Evolutionary conservation across 2,797 vertebrate genomes (phyloP).

Genomic region (Enteromius unitaeniatus): DNA sequence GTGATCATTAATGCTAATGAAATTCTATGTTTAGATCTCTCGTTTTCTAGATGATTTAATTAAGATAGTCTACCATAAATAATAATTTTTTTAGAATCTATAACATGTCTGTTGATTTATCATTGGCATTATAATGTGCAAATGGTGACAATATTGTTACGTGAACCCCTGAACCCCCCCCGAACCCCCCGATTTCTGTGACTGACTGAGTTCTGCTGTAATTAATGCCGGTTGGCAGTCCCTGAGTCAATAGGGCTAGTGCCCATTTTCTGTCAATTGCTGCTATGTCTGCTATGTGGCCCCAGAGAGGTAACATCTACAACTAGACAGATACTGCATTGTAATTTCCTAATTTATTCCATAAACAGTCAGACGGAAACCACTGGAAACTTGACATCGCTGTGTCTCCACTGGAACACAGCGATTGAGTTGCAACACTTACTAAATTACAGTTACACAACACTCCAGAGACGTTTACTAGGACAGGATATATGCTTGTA

Average conservation of each 20-base stretch:
- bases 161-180: neutral
- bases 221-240: constrained; percentile 32
- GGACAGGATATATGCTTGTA: neutral
- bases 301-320: constrained; percentile 12
- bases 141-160: constrained; percentile 4
- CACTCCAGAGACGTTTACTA: neutral
- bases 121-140: neutral
- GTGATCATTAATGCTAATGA: constrained; percentile 58
- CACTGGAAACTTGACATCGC: constrained; percentile 17
- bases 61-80: constrained; percentile 32
- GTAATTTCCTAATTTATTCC: constrained; percentile 28
- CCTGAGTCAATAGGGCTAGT: neutral
- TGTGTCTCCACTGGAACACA: neutral
- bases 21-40: constrained; percentile 31
- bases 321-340: constrained; percentile 9
- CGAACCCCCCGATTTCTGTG: constrained; percentile 4
- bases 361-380: constrained; percentile 15
- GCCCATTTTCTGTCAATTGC: constrained; percentile 38
- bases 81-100: constrained; percentile 25
- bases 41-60: constrained; percentile 53
- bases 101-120: constrained; percentile 21
- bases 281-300: constrained; percentile 19
- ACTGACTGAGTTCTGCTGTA: constrained; percentile 10
- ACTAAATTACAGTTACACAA: constrained; percentile 25
- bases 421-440: constrained; percentile 1